Percentiles rank a stretch among this genome's conserved stretches.
Conservation (phyloP, 2,113 vertebrate species). For the Aptenodytes patagonicus region DNA sequence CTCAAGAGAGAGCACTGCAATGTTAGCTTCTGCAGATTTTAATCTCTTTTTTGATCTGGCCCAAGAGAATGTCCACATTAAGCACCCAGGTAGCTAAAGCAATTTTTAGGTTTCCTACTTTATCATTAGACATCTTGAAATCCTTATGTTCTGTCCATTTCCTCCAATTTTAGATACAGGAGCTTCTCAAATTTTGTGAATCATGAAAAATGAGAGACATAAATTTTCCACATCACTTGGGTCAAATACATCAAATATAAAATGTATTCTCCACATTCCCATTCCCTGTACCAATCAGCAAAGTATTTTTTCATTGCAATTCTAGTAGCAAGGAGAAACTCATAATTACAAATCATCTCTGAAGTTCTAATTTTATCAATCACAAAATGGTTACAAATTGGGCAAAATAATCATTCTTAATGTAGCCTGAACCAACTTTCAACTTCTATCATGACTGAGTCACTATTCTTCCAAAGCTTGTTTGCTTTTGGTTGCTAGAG, state of each 20-base stretch:
- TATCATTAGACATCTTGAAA: not conserved
- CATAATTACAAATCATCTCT: not conserved
- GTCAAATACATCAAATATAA: not conserved
- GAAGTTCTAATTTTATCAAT: not conserved
- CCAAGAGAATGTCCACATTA: not conserved
- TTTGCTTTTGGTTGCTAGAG: slow-evolving; percentile 22
- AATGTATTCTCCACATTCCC: not conserved
- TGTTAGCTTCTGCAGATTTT: not conserved
- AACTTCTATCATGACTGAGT: not conserved
- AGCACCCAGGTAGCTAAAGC: not conserved
- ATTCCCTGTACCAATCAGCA: not conserved
- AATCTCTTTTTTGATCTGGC: not conserved
- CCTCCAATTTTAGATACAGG: not conserved
- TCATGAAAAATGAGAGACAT: not conserved
- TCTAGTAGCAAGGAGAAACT: not conserved
- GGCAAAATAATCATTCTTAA: not conserved
- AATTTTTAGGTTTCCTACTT: not conserved
- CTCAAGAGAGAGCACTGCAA: not conserved
- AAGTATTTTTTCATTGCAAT: not conserved
- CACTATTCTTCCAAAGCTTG: not conserved
- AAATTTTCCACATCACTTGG: not conserved
- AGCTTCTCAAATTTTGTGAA: not conserved
- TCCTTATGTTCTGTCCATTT: not conserved
- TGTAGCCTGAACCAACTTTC: not conserved
- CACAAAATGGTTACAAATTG: not conserved